Evolutionary conservation across 1,140 invertebrate species (phyloP), one percentile per base, ranked within the genome.

Genomic region (Brachionus manjavacas): DNA sequence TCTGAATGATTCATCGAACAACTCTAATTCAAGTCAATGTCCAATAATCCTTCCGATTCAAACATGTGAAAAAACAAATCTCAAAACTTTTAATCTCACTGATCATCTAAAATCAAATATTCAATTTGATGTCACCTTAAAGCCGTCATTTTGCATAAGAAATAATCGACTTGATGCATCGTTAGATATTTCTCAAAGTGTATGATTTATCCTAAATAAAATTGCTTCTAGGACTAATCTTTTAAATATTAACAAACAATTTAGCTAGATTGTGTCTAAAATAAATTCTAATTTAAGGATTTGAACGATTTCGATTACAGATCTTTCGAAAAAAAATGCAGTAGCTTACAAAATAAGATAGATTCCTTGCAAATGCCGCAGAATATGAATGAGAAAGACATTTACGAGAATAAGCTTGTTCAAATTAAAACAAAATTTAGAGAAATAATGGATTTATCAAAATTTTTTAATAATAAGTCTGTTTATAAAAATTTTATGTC

Each of bases 81-180:
- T 25, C 35, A 31, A 49, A 16, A n/a, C 76, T 20, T 80, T 80
- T 80, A 28, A 64, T 55, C 43, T 80, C 1, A 64, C 76, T 80
- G 76, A 80, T 31, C 28, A 80, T 16, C 49, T 60, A 9, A 49
- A 64, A 55, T 80, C 76, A 39, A 55, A 64, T 35, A 80, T 80
- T 55, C 43, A 64, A 80, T 80, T 80, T 80, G 76, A 80, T 64
- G 76, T 80, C 25, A 80, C 76, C 7, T 64, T 80, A 55, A 80
- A 80, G 39, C 76, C 76, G 43, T 80, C 76, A n/a, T 55, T 80
- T n/a, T 60, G 76, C 12, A 80, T 80, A 16, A 28, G 76, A 28
- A 64, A 80, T 55, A 49, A 80, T 52, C 14, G 76, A 31, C 28
- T 80, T n/a, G 76, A 80, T 52, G 46, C 49, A 11, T 31, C 76